A percentile compares a stretch with the other conserved stretches of the same genome.
These are phyloP conservation scores for Daphoenositta chrysoptera DNA, from an alignment of 2,113 vertebrate genomes.

Conservation along the genomic window DNA sequence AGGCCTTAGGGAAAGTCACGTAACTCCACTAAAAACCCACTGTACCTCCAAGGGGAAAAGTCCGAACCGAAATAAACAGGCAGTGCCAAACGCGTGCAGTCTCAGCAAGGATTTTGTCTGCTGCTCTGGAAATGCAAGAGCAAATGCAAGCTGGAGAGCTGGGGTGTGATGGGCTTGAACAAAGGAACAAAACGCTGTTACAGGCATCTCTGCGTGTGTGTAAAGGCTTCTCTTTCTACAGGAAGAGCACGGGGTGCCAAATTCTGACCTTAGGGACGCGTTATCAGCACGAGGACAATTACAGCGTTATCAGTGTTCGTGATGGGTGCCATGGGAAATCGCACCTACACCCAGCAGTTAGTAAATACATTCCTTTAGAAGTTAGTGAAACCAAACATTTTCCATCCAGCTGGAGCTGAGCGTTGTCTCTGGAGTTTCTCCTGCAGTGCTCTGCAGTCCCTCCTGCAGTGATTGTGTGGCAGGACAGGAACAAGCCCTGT, in stretches of 20 bases:
- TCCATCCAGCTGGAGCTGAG: not conserved
- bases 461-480: too few relatives aligned
- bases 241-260: not conserved
- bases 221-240: not conserved
- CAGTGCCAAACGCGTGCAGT: not conserved
- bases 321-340: not conserved
- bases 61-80: not conserved
- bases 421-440: not conserved
- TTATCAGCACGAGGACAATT: rapidly evolving
- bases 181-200: not conserved
- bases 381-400: not conserved
- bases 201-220: not conserved
- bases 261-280: not conserved
- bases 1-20: not conserved
- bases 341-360: not conserved
- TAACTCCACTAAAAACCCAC: not conserved
- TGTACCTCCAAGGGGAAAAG: not conserved
- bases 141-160: not conserved
- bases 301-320: not conserved
- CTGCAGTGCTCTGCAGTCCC: not conserved
- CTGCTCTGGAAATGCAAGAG: not conserved
- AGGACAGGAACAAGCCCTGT: not conserved
- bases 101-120: not conserved
- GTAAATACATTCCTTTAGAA: not conserved
- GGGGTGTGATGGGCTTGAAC: not conserved